Percentiles rank a stretch among this genome's conserved stretches.
These are phyloP conservation scores for Raphicerus campestris DNA, from an alignment of 2,113 vertebrate genomes.

Conservation along the genomic window DNA sequence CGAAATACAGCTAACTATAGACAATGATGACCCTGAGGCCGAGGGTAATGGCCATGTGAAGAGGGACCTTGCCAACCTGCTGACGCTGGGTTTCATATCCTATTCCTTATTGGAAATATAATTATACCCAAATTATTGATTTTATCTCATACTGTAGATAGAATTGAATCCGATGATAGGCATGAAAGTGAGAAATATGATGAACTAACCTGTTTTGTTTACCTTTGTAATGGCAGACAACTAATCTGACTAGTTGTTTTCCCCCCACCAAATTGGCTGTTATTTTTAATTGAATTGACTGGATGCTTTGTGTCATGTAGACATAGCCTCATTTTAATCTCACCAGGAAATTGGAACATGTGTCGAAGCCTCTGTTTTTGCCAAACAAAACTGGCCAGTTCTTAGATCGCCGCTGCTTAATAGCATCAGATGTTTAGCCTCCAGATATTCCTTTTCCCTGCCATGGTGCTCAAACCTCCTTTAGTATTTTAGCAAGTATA, in stretches of 20 bases:
- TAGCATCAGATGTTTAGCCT: constrained; percentile 56
- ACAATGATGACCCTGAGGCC: not conserved
- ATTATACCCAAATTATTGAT: not conserved
- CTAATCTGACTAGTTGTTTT: not conserved
- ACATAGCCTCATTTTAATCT: constrained; percentile 54
- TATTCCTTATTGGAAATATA: not conserved
- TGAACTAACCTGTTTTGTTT: not conserved
- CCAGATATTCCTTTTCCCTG: constrained; percentile 17
- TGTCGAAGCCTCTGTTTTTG: constrained; percentile 43
- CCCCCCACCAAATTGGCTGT: constrained; percentile 10
- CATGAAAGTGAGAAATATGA: not conserved
- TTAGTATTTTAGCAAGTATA: not conserved
- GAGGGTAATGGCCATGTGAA: not conserved
- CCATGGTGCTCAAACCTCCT: not conserved
- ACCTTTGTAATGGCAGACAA: not conserved
- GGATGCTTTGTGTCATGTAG: constrained; percentile 52
- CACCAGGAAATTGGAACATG: constrained; percentile 64
- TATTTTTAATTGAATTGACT: constrained; percentile 65
- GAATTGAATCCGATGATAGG: not conserved
- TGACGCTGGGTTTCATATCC: not conserved
- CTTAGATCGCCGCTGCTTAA: constrained; percentile 26
- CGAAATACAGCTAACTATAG: not conserved
- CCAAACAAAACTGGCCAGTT: constrained; percentile 50
- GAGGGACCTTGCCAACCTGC: not conserved
- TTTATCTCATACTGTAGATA: not conserved